These are phyloP conservation scores for Aegithalos caudatus DNA, from an alignment of 2,113 vertebrate genomes.

Conservation along the genomic window DNA sequence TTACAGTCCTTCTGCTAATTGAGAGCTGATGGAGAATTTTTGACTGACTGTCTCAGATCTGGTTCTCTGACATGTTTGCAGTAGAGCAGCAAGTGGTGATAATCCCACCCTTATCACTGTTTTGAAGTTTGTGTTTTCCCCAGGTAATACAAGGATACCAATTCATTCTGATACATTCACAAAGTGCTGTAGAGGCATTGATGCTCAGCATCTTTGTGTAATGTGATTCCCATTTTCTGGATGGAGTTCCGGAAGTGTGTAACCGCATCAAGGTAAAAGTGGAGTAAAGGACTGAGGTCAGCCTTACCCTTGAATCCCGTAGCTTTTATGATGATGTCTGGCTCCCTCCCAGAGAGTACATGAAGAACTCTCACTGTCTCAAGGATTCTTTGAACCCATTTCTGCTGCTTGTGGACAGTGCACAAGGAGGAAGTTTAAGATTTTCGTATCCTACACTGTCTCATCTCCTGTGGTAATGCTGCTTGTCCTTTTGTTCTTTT, in stretches of 20 bases:
- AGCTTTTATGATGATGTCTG: not conserved
- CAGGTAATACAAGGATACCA: not conserved
- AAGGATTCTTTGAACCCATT: not conserved
- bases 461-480: not conserved
- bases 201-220: not conserved
- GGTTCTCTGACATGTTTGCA: not conserved
- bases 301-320: not conserved
- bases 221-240: not conserved
- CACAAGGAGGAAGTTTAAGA: not conserved
- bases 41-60: not conserved
- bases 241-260: not conserved
- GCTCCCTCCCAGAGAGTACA: not conserved
- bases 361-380: not conserved
- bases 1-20: not conserved
- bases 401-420: not conserved
- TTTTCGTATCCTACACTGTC: not conserved
- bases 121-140: not conserved
- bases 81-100: not conserved
- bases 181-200: not conserved
- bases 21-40: not conserved
- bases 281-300: not conserved
- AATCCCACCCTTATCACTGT: not conserved
- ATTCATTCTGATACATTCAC: not conserved
- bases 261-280: not conserved
- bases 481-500: not conserved